Percentiles rank a stretch among this genome's conserved stretches.
phyloP scores from a whole-genome alignment of 2,113 vertebrate species.

The Cololabis saira region DNA sequence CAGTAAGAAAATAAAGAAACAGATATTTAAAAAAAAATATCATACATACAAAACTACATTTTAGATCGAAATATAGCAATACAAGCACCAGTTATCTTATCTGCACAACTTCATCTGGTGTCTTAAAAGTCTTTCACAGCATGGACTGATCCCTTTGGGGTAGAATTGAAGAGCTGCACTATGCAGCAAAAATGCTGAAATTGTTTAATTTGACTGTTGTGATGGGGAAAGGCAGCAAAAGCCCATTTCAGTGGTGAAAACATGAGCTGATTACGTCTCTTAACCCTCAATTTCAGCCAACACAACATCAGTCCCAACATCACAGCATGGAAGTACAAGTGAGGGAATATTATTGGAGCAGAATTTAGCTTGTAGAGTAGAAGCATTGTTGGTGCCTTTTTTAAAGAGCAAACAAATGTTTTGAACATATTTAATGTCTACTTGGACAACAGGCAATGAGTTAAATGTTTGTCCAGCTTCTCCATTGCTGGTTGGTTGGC shows the following conservation, averaged over 20 bases:
- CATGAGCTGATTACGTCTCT: conserved; percentile 36
- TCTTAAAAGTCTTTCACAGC: conserved; percentile 72
- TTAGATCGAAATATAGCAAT: conserved; percentile 63
- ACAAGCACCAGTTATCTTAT: conserved; percentile 50
- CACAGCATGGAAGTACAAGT: conserved; percentile 22
- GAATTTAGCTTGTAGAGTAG: conserved; percentile 23
- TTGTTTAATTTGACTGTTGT: conserved; percentile 39
- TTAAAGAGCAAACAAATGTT: conserved; percentile 34
- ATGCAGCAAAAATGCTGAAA: conserved; percentile 49
- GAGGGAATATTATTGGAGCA: conserved; percentile 35
- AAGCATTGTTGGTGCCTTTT: conserved; percentile 52
- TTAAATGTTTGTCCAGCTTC: conserved; percentile 50
- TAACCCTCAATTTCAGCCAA: conserved; percentile 30
- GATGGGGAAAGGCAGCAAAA: conserved; percentile 31
- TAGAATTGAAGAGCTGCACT: conserved; percentile 51
- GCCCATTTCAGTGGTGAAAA: conserved; percentile 44
- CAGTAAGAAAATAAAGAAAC: conserved; percentile 37
- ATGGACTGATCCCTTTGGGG: conserved; percentile 65
- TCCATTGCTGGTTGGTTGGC: conserved; percentile 34
- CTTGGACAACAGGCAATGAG: conserved; percentile 50
- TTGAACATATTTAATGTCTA: conserved; percentile 54
- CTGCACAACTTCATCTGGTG: conserved; percentile 69
- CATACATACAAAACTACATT: conserved; percentile 47
- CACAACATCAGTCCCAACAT: conserved; percentile 32
- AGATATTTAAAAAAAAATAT: conserved; percentile 51